A percentile compares a stretch with the other conserved stretches of the same genome.
Conservation (phyloP, 2,113 vertebrate species). For the Pipa parva region DNA sequence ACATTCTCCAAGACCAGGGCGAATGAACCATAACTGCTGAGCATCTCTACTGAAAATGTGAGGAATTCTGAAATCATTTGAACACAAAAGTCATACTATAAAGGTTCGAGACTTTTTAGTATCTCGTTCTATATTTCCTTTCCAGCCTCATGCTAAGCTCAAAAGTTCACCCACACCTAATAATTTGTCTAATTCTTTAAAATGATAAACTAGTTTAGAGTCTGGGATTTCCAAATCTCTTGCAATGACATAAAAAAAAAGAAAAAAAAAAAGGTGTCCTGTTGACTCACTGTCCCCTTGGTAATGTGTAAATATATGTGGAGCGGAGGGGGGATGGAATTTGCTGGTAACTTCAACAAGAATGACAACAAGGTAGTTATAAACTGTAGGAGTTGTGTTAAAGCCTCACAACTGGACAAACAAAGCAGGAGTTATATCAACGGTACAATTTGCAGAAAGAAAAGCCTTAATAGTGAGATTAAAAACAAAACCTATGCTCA, state of each 20-base stretch:
- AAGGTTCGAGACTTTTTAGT: too few species aligned
- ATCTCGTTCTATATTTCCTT: constrained; percentile 6
- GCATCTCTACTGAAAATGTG: too few species aligned
- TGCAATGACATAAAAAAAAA: too few species aligned
- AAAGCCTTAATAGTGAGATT: too few species aligned
- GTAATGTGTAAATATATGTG: constrained; percentile 46
- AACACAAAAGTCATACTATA: background rate
- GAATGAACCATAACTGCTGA: too few species aligned
- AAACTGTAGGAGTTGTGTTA: constrained; percentile 38
- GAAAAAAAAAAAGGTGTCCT: constrained; percentile 46
- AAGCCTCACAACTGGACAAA: constrained; percentile 27
- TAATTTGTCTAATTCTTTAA: constrained; percentile 26
- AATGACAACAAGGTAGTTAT: constrained; percentile 57
- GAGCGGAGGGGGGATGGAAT: constrained; percentile 48
- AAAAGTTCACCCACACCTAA: constrained; percentile 18
- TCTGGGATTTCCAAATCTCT: constrained; percentile 16
- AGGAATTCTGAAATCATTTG: too few species aligned
- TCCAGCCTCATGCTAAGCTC: background rate
- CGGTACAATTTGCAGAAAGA: too few species aligned
- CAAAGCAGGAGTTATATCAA: too few species aligned
- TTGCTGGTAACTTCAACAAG: constrained; percentile 21
- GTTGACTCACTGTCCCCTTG: constrained; percentile 50
- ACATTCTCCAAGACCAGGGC: too few species aligned
- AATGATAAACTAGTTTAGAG: constrained; percentile 1
- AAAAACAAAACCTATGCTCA: too few species aligned